Base-by-base conservation (phyloP, 1,140 invertebrate species). In the Philotrypesis tridentata region DNA sequence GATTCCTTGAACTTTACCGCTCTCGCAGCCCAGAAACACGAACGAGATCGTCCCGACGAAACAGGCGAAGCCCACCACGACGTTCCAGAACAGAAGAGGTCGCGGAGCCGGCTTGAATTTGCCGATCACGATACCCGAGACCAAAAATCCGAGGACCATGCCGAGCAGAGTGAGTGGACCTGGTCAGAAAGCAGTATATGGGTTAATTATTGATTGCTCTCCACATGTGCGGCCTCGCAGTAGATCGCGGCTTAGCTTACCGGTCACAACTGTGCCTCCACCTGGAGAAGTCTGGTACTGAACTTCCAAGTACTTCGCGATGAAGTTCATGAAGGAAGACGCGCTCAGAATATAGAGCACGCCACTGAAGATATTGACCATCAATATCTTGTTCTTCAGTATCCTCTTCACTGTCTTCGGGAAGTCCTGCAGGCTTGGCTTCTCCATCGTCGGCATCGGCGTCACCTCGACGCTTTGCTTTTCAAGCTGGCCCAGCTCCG, bases 231-330 rank as follows among this genome's bases (percentile, higher is more conserved):
- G n/a, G n/a, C n/a, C n/a, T n/a, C n/a, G n/a, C n/a, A n/a, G n/a
- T 14, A 37, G 60, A 61, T 23, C 7, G 14, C 31, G 43, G 27
- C 17, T 27, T 25, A n/a, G n/a, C 25, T 65, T 89, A 92, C 95
- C 95, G 84, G 94, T 93, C 81, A 95, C 90, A 31, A 94, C 89
- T 11, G 93, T 95, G 21, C 95, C 95, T 67, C 90, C 90, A 14
- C 94, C 93, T 11, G 95, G 92, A 0, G 94, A 93, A 75, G 93
- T 93, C 84, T 93, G 91, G 82, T 94, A 96, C 84, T 95, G 94
- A 7, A 95, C 93, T 89, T 96, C 95, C 84, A 96, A 92, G 85
- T 96, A 96, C 85, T 95, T 95, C 8, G 94, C 94, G 84, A 95
- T 89, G 85, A 94, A 96, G 2, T 94, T 95, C 83, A 95, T 94